Conservation (phyloP, 2,797 vertebrate genomes). For the Avahi laniger region DNA sequence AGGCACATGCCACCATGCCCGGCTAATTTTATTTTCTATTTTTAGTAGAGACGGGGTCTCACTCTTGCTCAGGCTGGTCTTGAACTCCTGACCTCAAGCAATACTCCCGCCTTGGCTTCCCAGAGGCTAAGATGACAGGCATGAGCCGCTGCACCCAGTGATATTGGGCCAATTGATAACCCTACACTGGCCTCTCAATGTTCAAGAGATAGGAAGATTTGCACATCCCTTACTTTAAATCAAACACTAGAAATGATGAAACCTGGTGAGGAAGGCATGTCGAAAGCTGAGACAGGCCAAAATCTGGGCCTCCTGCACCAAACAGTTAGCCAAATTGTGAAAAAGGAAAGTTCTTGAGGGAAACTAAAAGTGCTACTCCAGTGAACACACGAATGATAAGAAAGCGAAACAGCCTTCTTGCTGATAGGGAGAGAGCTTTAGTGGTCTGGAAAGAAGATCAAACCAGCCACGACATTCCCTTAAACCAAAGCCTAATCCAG, state of each 20-base stretch:
- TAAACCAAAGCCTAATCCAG: neutral
- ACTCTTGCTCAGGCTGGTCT: no score
- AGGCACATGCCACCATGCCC: no score
- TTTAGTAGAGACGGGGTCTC: no score
- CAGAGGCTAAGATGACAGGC: no score
- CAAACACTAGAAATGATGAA: neutral
- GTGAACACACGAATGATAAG: neutral
- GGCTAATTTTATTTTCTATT: no score
- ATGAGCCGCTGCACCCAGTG: neutral
- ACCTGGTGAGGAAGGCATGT: neutral
- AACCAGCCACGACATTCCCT: neutral
- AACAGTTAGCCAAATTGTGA: neutral
- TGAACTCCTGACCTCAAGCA: no score
- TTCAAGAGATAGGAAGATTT: neutral
- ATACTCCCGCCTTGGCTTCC: no score
- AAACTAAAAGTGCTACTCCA: neutral
- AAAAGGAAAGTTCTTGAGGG: neutral
- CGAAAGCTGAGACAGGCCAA: neutral
- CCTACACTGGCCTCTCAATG: neutral
- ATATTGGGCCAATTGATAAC: neutral
- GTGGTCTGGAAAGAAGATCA: neutral
- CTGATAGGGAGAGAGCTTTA: neutral
- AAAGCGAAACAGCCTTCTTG: neutral
- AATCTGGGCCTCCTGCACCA: neutral
- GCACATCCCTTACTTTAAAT: neutral